Conservation (phyloP, 2,888 invertebrate genomes). For the Chymomyza procnemis region DNA sequence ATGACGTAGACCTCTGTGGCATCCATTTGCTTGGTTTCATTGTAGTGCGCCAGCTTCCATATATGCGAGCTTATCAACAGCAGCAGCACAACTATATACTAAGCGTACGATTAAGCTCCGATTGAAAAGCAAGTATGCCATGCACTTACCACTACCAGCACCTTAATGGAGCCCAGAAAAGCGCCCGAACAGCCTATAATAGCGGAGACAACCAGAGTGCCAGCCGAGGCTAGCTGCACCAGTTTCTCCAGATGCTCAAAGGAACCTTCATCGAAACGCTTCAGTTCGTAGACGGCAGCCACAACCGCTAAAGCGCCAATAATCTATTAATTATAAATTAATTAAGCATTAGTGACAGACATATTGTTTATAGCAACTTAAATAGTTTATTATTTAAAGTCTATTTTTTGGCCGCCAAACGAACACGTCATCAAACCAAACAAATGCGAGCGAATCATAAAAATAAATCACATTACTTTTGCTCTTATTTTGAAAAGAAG, state of each 20-base stretch:
- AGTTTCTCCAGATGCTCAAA: conserved; percentile 58
- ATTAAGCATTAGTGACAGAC: neutral
- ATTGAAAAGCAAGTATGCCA: neutral
- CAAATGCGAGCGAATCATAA: conserved; percentile 19
- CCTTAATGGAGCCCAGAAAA: conserved; percentile 68
- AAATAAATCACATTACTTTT: conserved; percentile 55
- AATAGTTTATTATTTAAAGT: conserved; percentile 25
- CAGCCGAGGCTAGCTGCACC: conserved; percentile 57
- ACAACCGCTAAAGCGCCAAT: conserved; percentile 63
- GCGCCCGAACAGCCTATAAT: conserved; percentile 70
- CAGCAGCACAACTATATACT: conserved; percentile 62
- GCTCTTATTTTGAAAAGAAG: conserved; percentile 60
- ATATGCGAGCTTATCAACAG: conserved; percentile 54
- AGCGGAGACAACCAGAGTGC: conserved; percentile 55
- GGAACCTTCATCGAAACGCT: conserved; percentile 59
- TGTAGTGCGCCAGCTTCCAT: conserved; percentile 65
- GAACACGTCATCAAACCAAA: conserved; percentile 32
- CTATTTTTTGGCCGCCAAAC: conserved; percentile 24
- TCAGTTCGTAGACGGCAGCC: conserved; percentile 62
- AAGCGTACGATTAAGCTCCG: neutral
- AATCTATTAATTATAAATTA: conserved; percentile 41
- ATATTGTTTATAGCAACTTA: neutral
- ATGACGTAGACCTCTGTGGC: conserved; percentile 59
- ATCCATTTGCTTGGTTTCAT: conserved; percentile 54
- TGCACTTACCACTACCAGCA: conserved; percentile 58